Evolutionary conservation across 2,797 vertebrate genomes (phyloP).

Genomic region (Thaleichthys pacificus): DNA sequence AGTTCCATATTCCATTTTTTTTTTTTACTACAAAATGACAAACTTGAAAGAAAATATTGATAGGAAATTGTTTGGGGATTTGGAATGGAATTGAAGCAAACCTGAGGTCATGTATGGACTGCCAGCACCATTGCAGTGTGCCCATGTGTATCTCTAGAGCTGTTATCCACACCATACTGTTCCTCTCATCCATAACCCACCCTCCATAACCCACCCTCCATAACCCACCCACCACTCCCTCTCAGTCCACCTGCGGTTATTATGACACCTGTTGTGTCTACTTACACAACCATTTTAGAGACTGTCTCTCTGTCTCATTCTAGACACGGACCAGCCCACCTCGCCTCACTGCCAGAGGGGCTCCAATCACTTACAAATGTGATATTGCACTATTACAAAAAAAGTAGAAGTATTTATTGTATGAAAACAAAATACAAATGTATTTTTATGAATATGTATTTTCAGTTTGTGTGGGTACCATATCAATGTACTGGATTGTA

Average conservation of each 20-base stretch:
- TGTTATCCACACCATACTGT: not conserved
- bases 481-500: no score
- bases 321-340: not conserved
- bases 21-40: no score
- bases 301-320: not conserved
- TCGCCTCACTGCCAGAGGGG: not conserved
- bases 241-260: not conserved
- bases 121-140: no score
- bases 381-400: slow-evolving; percentile 11
- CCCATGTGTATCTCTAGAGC: no score
- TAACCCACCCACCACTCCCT: not conserved
- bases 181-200: not conserved
- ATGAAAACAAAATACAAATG: not conserved
- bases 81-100: no score
- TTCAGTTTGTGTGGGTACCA: no score
- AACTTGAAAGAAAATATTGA: no score
- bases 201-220: not conserved
- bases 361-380: not conserved
- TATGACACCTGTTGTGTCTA: not conserved
- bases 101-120: not conserved
- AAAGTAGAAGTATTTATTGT: slow-evolving; percentile 7
- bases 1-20: no score
- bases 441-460: no score
- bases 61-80: no score
- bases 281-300: not conserved